Percentiles rank a stretch among this genome's conserved stretches.
Evolutionary conservation across 2,113 vertebrate genomes (phyloP).

Genomic region (Saiga tatarica): DNA sequence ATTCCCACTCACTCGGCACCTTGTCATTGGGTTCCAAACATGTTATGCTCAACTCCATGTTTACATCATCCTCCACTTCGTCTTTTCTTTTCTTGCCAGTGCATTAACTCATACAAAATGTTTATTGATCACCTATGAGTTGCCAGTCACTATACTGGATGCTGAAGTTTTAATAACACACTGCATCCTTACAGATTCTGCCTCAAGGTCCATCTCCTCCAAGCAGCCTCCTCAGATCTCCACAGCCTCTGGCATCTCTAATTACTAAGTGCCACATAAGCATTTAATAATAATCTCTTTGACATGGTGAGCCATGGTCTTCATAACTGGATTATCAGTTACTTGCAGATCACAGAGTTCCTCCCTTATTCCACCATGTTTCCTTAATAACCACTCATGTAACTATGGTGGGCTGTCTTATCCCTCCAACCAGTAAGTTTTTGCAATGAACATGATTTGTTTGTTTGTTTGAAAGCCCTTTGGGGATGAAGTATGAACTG

Average conservation of each 20-base stretch:
- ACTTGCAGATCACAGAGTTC: background rate
- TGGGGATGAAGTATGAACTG: background rate
- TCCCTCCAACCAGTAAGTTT: background rate
- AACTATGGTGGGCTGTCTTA: background rate
- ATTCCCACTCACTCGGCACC: background rate
- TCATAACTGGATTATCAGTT: background rate
- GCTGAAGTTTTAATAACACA: background rate
- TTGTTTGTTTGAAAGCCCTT: background rate
- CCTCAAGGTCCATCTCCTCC: background rate
- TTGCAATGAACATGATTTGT: background rate
- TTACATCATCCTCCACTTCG: accelerated
- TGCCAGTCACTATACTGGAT: background rate
- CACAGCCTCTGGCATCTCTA: background rate
- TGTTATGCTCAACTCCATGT: background rate
- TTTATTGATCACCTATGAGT: background rate
- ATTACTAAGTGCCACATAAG: background rate
- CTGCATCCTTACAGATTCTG: background rate
- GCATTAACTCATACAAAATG: background rate
- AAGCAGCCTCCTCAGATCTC: background rate
- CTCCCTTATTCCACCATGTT: background rate
- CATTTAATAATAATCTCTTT: background rate
- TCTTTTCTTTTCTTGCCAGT: background rate
- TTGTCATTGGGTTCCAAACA: background rate
- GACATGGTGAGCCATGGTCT: background rate
- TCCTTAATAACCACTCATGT: background rate